Conservation (phyloP, 2,113 vertebrate genomes). For the Willisornis vidua region DNA sequence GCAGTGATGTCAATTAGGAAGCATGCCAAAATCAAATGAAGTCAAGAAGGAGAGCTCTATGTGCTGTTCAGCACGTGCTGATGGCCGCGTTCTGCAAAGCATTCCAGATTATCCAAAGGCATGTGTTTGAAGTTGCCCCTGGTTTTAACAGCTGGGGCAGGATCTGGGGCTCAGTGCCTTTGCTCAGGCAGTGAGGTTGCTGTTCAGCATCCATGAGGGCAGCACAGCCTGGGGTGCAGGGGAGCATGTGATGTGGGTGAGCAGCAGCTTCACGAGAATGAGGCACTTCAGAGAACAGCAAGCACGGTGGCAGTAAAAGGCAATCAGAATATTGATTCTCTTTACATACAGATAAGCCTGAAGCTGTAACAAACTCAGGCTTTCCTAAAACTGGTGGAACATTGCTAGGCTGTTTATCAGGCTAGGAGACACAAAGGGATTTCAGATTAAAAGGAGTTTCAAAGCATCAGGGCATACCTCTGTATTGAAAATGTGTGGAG, state of each 20-base stretch:
- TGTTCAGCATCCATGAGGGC: not conserved
- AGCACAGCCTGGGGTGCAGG: not conserved
- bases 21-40: accelerated
- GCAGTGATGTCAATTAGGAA: not conserved
- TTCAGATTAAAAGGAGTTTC: slow-evolving; percentile 21
- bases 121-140: not conserved
- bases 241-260: not conserved
- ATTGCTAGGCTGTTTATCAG: slow-evolving; percentile 40
- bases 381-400: slow-evolving; percentile 25
- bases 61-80: not conserved
- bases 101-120: not conserved
- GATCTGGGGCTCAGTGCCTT: not conserved
- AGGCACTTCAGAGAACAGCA: not conserved
- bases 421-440: slow-evolving; percentile 31
- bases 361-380: slow-evolving; percentile 20
- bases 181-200: not conserved
- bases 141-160: not conserved
- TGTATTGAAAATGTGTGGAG: not conserved
- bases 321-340: slow-evolving; percentile 55
- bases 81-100: not conserved
- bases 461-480: not conserved
- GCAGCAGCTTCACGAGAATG: not conserved
- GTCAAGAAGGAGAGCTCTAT: not conserved
- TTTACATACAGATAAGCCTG: slow-evolving; percentile 16
- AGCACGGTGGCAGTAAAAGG: not conserved